These are phyloP conservation scores for Agelastica alni DNA, from an alignment of 2,888 invertebrate species.

Conservation along the genomic window DNA sequence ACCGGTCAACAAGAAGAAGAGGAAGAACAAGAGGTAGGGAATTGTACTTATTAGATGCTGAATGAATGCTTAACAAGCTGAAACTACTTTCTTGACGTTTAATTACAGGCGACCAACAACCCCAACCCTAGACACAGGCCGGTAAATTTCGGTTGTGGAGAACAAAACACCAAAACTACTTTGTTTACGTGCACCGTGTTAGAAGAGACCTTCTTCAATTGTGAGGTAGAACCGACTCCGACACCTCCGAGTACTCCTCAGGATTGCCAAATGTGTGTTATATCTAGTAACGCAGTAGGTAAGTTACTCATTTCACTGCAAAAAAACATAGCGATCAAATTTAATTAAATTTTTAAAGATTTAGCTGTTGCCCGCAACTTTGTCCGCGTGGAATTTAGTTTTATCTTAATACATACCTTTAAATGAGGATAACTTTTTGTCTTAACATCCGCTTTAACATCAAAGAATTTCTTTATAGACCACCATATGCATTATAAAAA, in stretches of 20 bases:
- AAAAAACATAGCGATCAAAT: too few relatives aligned
- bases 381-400: too few relatives aligned
- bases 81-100: neutral
- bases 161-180: constrained; percentile 43
- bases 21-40: neutral
- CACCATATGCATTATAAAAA: too few relatives aligned
- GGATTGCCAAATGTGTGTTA: constrained; percentile 52
- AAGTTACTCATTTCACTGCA: too few relatives aligned
- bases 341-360: too few relatives aligned
- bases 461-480: too few relatives aligned
- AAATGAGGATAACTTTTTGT: too few relatives aligned
- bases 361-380: too few relatives aligned
- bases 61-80: too few relatives aligned
- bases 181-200: constrained; percentile 59
- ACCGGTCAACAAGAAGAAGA: constrained; percentile 28
- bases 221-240: constrained; percentile 55
- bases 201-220: constrained; percentile 55
- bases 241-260: constrained; percentile 56
- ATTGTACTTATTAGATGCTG: too few relatives aligned
- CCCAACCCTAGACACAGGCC: constrained; percentile 39
- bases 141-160: constrained; percentile 34
- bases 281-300: constrained; percentile 44
- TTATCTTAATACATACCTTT: too few relatives aligned
- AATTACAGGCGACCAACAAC: constrained; percentile 37
- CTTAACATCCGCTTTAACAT: too few relatives aligned